Evolutionary conservation across 64 coral and sea anemone genomes (phyloP).

Genomic region (Stichodactyla helianthus): DNA sequence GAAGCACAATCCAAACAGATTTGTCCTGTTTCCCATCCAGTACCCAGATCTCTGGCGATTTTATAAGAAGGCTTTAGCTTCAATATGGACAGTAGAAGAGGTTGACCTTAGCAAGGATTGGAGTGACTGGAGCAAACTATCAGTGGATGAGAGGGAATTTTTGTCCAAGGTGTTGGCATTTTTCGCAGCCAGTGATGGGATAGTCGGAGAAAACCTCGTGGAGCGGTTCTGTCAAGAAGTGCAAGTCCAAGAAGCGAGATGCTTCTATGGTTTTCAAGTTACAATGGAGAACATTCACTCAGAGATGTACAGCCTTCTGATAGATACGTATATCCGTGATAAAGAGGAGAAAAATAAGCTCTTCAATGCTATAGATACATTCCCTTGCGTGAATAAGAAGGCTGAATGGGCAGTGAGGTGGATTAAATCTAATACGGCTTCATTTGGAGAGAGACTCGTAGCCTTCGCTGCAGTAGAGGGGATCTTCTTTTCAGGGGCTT

Average conservation of each 20-base stretch:
- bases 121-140: conserved; percentile 47
- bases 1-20: conserved; percentile 59
- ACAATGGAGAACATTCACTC: conserved; percentile 85
- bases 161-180: conserved; percentile 65
- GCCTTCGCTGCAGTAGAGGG: conserved; percentile 85
- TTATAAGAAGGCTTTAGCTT: conserved; percentile 73
- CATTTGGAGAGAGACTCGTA: conserved; percentile 72
- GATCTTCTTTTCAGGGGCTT: conserved; percentile 74
- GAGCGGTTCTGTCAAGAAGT: conserved; percentile 69
- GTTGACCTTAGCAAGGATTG: conserved; percentile 57
- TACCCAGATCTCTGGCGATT: conserved; percentile 68
- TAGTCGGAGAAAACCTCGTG: conserved; percentile 68
- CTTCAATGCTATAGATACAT: conserved; percentile 77
- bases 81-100: conserved; percentile 84
- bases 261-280: conserved; percentile 90
- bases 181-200: conserved; percentile 80
- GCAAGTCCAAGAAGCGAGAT: conserved; percentile 72
- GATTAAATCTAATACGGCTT: conserved; percentile 50
- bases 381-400: conserved; percentile 67
- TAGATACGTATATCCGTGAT: conserved; percentile 73
- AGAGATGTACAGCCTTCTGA: conserved; percentile 75
- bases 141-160: conserved; percentile 50
- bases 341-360: conserved; percentile 60
- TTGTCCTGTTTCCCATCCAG: conserved; percentile 70
- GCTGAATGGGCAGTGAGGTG: conserved; percentile 72